A percentile compares a stretch with the other conserved stretches of the same genome.
Conservation (phyloP, 2,888 invertebrate species). For the Dicyrtomina minuta region DNA sequence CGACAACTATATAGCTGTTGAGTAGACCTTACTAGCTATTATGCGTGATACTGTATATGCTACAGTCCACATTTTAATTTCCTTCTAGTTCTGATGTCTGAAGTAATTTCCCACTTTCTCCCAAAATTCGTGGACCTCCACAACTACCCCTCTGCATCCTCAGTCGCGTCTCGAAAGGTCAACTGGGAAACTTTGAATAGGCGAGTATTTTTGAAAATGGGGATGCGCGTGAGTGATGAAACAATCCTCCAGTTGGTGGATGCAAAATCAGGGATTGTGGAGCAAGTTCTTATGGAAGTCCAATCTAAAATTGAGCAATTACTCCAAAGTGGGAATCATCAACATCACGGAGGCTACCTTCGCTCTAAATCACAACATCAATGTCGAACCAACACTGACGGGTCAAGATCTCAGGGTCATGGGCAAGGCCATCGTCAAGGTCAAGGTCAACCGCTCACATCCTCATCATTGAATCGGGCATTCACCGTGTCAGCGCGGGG, state of each 20-base stretch:
- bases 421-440: too few relatives aligned
- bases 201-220: conserved; percentile 61
- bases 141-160: conserved; percentile 72
- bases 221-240: conserved; percentile 41
- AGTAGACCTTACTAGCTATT: too few relatives aligned
- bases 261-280: conserved; percentile 49
- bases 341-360: too few relatives aligned
- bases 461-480: too few relatives aligned
- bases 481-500: too few relatives aligned
- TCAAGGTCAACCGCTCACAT: too few relatives aligned
- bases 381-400: not conserved
- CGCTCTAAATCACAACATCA: not conserved
- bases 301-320: conserved; percentile 5
- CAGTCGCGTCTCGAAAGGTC: conserved; percentile 67
- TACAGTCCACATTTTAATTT: too few relatives aligned
- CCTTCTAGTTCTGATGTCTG: conserved; percentile 71
- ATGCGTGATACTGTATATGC: too few relatives aligned
- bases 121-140: conserved; percentile 74
- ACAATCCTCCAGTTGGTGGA: conserved; percentile 43
- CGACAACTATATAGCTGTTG: not conserved
- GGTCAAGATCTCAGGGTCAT: too few relatives aligned
- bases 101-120: conserved; percentile 69
- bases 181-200: conserved; percentile 77
- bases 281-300: conserved; percentile 32
- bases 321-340: not conserved